phyloP scores from a whole-genome alignment of 2,888 invertebrate genomes.

The Tetrapedia diversipes region DNA sequence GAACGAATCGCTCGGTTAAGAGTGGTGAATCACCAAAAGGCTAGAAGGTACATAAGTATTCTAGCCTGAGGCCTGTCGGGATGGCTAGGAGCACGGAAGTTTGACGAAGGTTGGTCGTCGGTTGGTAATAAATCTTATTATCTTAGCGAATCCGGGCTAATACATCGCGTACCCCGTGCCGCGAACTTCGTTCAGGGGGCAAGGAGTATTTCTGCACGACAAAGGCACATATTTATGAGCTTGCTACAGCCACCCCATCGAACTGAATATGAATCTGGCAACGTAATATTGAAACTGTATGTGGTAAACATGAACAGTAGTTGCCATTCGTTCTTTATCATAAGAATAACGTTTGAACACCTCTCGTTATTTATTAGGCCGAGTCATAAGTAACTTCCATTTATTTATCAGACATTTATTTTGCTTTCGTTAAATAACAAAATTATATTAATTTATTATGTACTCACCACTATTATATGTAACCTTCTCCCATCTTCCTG shows the following conservation, averaged over 20 bases:
- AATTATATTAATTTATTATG: too few species aligned
- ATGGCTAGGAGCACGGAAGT: slow-evolving; percentile 52
- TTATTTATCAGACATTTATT: too few species aligned
- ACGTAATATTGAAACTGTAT: background rate
- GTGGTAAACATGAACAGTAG: background rate
- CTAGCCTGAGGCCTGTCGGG: slow-evolving; percentile 17
- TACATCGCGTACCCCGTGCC: slow-evolving; percentile 56
- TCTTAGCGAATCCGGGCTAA: slow-evolving; percentile 66
- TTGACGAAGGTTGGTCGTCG: slow-evolving; percentile 61
- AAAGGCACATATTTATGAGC: slow-evolving; percentile 53
- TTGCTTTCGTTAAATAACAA: too few species aligned
- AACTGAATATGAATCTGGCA: slow-evolving; percentile 40
- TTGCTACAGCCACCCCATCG: background rate
- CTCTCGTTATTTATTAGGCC: too few species aligned
- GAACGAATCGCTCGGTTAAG: slow-evolving; percentile 23
- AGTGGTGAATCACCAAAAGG: slow-evolving; percentile 32
- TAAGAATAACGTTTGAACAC: too few species aligned
- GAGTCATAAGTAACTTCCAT: too few species aligned
- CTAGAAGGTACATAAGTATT: slow-evolving; percentile 20
- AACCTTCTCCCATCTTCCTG: too few species aligned
- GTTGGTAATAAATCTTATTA: slow-evolving; percentile 74
- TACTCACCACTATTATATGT: too few species aligned
- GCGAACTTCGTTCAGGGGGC: slow-evolving; percentile 47
- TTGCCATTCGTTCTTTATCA: too few species aligned
- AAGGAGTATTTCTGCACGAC: slow-evolving; percentile 36